Percentiles rank a stretch among this genome's conserved stretches.
phyloP scores from a whole-genome alignment of 2,113 vertebrate genomes.

The Ctenodactylus gundi region DNA sequence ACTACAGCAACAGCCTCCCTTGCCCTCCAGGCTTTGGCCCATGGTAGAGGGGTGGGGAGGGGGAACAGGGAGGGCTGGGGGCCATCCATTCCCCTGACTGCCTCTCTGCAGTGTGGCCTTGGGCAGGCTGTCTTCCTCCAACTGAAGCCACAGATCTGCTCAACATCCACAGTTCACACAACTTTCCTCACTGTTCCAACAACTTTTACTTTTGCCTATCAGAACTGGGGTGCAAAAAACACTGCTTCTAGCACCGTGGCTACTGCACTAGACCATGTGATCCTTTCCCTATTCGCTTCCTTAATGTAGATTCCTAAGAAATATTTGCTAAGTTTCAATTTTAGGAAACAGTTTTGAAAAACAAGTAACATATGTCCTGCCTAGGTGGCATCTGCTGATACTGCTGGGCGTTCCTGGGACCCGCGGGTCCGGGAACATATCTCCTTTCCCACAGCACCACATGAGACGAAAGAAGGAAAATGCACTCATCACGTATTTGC shows the following conservation, averaged over 20 bases:
- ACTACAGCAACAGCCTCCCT: neutral
- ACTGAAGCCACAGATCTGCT: neutral
- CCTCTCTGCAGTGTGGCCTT: neutral
- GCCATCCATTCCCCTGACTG: neutral
- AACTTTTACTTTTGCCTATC: neutral
- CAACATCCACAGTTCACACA: neutral
- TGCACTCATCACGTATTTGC: neutral
- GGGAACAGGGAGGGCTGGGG: neutral
- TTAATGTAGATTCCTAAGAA: neutral
- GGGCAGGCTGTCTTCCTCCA: neutral
- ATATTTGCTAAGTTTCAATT: conserved; percentile 60
- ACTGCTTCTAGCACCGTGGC: neutral
- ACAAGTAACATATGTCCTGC: conserved; percentile 57
- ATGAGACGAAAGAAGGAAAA: conserved; percentile 42
- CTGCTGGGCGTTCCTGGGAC: conserved; percentile 48
- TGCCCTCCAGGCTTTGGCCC: neutral
- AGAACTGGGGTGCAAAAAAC: neutral
- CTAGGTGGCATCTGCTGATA: conserved; percentile 34
- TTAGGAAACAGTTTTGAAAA: conserved; percentile 60
- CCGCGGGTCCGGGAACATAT: neutral
- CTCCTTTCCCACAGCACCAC: conserved; percentile 26
- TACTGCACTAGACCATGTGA: neutral
- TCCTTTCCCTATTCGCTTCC: too few species aligned
- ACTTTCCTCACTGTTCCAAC: neutral
- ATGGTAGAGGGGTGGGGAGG: neutral